Conservation (phyloP, 2,797 vertebrate species). For the Lagocephalus sceleratus region DNA sequence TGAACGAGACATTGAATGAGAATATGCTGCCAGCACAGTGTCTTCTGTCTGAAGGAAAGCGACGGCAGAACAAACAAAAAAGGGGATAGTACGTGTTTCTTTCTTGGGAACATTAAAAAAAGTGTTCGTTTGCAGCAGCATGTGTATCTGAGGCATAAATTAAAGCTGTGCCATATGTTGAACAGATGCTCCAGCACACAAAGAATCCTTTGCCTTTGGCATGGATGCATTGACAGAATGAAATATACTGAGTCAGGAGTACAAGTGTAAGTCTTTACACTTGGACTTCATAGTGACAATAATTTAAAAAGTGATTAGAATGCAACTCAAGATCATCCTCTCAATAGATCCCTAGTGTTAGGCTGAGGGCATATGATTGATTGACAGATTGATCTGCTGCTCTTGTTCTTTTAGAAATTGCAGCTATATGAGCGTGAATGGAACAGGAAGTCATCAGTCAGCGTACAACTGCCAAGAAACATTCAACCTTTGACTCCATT, state of each 20-base stretch:
- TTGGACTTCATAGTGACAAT: slow-evolving; percentile 31
- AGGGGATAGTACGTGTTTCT: slow-evolving; percentile 2
- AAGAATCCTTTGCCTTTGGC: slow-evolving; percentile 37
- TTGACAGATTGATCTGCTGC: slow-evolving; percentile 53
- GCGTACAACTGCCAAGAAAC: slow-evolving; percentile 41
- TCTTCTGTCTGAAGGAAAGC: no score
- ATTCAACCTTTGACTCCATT: slow-evolving; percentile 48
- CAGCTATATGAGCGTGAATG: slow-evolving; percentile 6
- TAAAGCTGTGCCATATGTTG: slow-evolving; percentile 50
- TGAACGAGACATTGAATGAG: no score
- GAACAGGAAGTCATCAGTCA: slow-evolving; percentile 58
- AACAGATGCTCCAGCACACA: slow-evolving; percentile 49
- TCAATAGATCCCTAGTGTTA: slow-evolving; percentile 29
- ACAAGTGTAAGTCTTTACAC: slow-evolving; percentile 36
- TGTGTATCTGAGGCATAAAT: slow-evolving; percentile 30
- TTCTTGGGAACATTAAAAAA: background rate
- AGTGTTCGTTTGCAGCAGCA: slow-evolving; percentile 3
- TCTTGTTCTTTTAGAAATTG: slow-evolving; percentile 17
- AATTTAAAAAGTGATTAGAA: slow-evolving; percentile 46
- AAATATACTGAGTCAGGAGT: slow-evolving; percentile 44
- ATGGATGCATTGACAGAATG: slow-evolving; percentile 19
- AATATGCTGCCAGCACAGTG: no score
- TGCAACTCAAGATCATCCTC: slow-evolving; percentile 31
- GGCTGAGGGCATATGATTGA: slow-evolving; percentile 35
- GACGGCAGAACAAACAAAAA: no score